These are phyloP conservation scores for Bryconaethiops microstoma DNA, from an alignment of 2,797 vertebrate genomes.

Conservation along the genomic window DNA sequence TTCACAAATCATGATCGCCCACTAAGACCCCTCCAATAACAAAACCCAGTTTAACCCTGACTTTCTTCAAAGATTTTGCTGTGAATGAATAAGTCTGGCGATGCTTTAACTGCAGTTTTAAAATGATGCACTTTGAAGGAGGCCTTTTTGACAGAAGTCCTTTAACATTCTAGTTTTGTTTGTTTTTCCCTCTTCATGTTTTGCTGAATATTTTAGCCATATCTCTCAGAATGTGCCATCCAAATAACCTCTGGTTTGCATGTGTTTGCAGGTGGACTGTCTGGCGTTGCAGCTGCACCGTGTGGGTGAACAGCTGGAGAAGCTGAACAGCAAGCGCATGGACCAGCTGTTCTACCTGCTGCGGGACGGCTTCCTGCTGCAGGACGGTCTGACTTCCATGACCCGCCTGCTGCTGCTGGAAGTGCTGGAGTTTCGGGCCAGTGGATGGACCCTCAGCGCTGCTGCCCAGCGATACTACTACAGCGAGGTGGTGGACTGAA, in stretches of 20 bases:
- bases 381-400: constrained; percentile 86
- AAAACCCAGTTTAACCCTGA: too few relatives aligned
- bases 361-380: constrained; percentile 92
- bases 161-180: too few relatives aligned
- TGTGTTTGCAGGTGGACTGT: constrained; percentile 87
- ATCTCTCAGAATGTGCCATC: too few relatives aligned
- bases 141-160: too few relatives aligned
- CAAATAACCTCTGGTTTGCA: not conserved
- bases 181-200: too few relatives aligned
- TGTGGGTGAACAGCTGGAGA: constrained; percentile 95
- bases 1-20: too few relatives aligned
- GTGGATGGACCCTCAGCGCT: constrained; percentile 89
- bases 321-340: constrained; percentile 87
- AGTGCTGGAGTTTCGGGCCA: constrained; percentile 94
- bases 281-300: constrained; percentile 94
- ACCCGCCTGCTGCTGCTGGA: constrained; percentile 92
- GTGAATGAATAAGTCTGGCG: too few relatives aligned
- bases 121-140: too few relatives aligned
- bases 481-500: constrained; percentile 87
- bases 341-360: constrained; percentile 93
- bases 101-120: too few relatives aligned
- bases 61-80: too few relatives aligned
- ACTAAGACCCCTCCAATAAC: too few relatives aligned
- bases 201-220: too few relatives aligned
- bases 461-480: constrained; percentile 96